Evolutionary conservation across 2,888 invertebrate genomes (phyloP).

Genomic region (Biston betularia): DNA sequence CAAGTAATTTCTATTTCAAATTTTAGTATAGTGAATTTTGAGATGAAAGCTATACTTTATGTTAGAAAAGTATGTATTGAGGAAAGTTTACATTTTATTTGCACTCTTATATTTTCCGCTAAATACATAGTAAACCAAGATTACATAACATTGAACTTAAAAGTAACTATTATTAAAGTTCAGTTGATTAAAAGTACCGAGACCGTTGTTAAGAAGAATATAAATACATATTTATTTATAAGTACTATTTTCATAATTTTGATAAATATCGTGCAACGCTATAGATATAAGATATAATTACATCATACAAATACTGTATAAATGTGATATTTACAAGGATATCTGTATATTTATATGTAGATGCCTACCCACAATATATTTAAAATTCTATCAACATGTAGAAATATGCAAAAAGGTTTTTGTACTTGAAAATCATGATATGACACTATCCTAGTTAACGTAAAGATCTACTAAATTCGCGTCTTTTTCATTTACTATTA

Average conservation of each 20-base stretch:
- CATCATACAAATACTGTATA: constrained; percentile 57
- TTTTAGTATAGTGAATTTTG: too few relatives aligned
- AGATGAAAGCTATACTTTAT: too few relatives aligned
- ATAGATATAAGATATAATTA: constrained; percentile 23
- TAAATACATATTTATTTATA: neutral
- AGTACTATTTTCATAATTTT: neutral
- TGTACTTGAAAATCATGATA: constrained; percentile 36
- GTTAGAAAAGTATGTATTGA: too few relatives aligned
- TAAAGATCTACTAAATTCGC: constrained; percentile 12
- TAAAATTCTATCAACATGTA: constrained; percentile 3
- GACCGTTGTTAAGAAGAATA: constrained; percentile 13
- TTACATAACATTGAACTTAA: neutral
- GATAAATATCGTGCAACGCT: constrained; percentile 41
- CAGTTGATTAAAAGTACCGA: neutral
- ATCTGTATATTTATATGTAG: constrained; percentile 31
- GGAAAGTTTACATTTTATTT: too few relatives aligned
- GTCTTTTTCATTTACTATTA: neutral
- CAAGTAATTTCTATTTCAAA: too few relatives aligned
- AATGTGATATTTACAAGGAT: constrained; percentile 59
- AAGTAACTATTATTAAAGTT: neutral
- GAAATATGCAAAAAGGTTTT: constrained; percentile 30
- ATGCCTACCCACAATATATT: neutral
- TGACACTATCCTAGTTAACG: constrained; percentile 6
- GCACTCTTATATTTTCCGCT: too few relatives aligned
- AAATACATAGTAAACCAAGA: neutral